Evolutionary conservation across 2,797 vertebrate genomes (phyloP).

Genomic region (Argya squamiceps): DNA sequence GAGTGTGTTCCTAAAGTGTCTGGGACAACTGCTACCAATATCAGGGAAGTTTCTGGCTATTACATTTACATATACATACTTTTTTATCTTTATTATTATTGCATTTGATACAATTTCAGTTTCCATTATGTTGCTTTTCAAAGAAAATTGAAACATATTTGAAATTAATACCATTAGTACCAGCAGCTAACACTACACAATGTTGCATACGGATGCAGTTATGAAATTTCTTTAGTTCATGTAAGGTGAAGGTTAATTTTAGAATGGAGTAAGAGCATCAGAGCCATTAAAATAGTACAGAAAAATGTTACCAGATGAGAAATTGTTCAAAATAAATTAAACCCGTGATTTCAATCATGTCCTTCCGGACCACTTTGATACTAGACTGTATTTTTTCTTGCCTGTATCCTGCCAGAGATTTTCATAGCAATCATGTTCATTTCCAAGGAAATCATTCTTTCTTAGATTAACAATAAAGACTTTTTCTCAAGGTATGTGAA

Average conservation of each 20-base stretch:
- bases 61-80: background rate
- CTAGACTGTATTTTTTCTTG: background rate
- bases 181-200: background rate
- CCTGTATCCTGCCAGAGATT: background rate
- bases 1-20: background rate
- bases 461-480: background rate
- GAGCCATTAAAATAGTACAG: conserved; percentile 68
- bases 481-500: background rate
- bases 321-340: conserved; percentile 71
- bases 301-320: conserved; percentile 77
- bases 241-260: conserved; percentile 75
- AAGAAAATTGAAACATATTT: conserved; percentile 25
- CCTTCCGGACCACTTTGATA: background rate
- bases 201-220: conserved; percentile 60
- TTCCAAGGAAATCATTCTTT: conserved; percentile 26
- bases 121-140: conserved; percentile 21
- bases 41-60: background rate
- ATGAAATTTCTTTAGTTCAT: conserved; percentile 70
- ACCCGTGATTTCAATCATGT: conserved; percentile 39
- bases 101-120: background rate
- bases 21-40: background rate
- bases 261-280: conserved; percentile 64
- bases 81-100: background rate
- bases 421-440: background rate
- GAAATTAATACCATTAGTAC: background rate